Conservation (phyloP, 2,113 vertebrate genomes). For the Oreocharis arfaki region DNA sequence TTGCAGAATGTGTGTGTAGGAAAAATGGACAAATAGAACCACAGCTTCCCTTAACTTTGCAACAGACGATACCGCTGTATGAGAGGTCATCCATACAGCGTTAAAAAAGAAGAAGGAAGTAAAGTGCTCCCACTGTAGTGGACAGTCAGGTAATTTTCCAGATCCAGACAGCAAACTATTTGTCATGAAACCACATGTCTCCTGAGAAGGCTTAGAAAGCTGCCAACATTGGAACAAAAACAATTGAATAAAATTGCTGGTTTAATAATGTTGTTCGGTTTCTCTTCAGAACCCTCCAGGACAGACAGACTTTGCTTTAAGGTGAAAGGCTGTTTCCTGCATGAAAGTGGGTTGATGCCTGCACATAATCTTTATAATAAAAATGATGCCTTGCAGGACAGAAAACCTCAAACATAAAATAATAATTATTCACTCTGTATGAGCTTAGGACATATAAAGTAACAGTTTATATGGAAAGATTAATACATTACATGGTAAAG, state of each 20-base stretch:
- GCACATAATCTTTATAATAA: background rate
- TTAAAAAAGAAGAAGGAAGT: conserved; percentile 10
- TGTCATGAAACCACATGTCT: conserved; percentile 66
- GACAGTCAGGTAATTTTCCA: conserved; percentile 19
- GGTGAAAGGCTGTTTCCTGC: background rate
- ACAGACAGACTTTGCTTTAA: background rate
- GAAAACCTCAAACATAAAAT: background rate
- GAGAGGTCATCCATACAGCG: background rate
- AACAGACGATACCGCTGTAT: accelerated
- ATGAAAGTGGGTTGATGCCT: background rate
- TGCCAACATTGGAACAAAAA: background rate
- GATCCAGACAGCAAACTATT: conserved; percentile 8
- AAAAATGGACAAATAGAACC: background rate
- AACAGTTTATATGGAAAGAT: background rate
- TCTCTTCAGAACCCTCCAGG: background rate
- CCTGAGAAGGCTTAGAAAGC: conserved; percentile 39
- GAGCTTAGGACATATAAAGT: background rate
- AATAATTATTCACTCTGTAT: background rate
- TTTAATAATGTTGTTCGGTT: background rate
- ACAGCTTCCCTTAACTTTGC: background rate
- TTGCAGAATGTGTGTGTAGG: background rate
- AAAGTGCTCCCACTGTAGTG: background rate
- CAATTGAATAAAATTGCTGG: background rate
- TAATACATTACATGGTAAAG: background rate
- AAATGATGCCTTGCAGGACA: background rate